phyloP scores from a whole-genome alignment of 2,113 vertebrate species.

The Thamnophis sirtalis region DNA sequence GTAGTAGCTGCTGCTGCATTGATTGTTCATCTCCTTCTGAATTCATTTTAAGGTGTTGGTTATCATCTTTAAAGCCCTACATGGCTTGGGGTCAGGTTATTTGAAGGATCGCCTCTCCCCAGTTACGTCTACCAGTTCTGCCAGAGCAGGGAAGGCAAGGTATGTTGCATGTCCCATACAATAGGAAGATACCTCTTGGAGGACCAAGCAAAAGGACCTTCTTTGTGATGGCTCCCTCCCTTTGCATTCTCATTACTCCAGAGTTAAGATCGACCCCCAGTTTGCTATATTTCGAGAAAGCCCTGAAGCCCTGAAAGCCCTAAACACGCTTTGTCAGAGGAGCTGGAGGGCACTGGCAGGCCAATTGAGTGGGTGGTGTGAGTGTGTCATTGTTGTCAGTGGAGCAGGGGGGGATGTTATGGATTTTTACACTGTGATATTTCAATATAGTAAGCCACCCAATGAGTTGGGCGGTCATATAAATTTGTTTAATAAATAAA shows the following conservation, averaged over 20 bases:
- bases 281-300: neutral
- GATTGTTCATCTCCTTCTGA: neutral
- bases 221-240: neutral
- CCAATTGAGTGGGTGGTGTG: neutral
- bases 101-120: neutral
- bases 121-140: neutral
- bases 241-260: neutral
- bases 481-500: neutral
- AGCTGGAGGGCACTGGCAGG: neutral
- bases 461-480: neutral
- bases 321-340: neutral
- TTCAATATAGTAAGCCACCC: neutral
- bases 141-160: neutral
- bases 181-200: no score
- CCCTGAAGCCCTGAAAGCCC: no score
- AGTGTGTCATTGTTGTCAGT: neutral
- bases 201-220: neutral
- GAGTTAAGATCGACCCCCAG: neutral
- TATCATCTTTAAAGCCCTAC: neutral
- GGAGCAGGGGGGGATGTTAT: neutral
- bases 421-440: neutral
- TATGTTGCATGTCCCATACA: neutral
- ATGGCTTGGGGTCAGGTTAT: neutral
- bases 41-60: neutral
- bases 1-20: neutral